Evolutionary conservation across 2,888 invertebrate species (phyloP).

Genomic region (Gisinianus flammeolus): DNA sequence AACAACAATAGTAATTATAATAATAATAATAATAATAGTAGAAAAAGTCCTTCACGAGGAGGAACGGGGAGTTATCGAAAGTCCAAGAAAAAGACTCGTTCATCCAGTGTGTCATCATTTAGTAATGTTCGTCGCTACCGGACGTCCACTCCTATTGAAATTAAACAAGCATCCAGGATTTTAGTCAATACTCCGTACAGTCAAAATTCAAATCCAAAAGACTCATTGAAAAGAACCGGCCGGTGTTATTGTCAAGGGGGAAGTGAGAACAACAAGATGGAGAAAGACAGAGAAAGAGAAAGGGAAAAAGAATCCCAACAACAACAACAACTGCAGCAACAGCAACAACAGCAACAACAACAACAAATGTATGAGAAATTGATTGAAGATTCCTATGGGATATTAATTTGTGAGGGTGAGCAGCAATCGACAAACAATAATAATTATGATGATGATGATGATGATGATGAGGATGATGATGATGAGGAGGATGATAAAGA

Average conservation of each 20-base stretch:
- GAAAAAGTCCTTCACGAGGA: not conserved
- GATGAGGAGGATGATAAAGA: constrained; percentile 38
- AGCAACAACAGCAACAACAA: not conserved
- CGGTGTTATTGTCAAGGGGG: constrained; percentile 52
- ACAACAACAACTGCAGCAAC: not conserved
- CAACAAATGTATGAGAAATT: constrained; percentile 55
- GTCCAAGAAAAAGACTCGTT: constrained; percentile 36
- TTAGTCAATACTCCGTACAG: constrained; percentile 54
- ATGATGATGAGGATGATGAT: constrained; percentile 25
- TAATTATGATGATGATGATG: not conserved
- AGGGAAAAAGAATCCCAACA: not conserved
- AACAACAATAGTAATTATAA: not conserved
- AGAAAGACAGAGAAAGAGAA: not conserved
- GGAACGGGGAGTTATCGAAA: constrained; percentile 13
- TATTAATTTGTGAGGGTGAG: constrained; percentile 59
- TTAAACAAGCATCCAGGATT: constrained; percentile 57
- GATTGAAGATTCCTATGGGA: constrained; percentile 59
- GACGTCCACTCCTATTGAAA: constrained; percentile 58
- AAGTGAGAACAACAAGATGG: not conserved
- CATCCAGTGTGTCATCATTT: constrained; percentile 42
- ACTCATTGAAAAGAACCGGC: constrained; percentile 47
- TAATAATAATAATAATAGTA: not conserved
- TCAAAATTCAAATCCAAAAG: too few species aligned
- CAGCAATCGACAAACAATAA: constrained; percentile 4
- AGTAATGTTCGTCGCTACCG: constrained; percentile 41